These are phyloP conservation scores for Halcyon smyrnensis DNA, from an alignment of 2,797 vertebrate genomes.

Conservation along the genomic window DNA sequence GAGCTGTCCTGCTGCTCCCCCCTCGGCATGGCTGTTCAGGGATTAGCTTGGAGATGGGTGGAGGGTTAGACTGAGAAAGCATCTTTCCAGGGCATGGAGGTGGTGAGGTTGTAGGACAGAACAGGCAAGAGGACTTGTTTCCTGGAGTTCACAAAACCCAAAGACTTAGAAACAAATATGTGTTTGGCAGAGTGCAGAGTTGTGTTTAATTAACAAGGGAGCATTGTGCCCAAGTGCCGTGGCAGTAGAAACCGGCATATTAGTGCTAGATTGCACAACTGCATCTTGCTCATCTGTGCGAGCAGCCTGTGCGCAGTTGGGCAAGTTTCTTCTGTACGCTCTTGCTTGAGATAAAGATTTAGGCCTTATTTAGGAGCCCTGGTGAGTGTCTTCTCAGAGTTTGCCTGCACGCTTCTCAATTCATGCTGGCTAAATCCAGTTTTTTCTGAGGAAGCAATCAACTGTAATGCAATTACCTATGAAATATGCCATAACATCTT, in stretches of 20 bases:
- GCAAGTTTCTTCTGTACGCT: neutral
- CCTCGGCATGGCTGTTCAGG: neutral
- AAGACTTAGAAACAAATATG: neutral
- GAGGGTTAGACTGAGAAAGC: neutral
- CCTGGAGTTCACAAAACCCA: constrained; percentile 19
- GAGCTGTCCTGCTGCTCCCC: neutral
- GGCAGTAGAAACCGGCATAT: neutral
- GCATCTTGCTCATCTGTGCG: neutral
- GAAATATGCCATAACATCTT: neutral
- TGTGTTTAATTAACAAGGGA: constrained; percentile 10
- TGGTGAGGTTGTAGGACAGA: neutral
- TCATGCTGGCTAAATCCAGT: neutral
- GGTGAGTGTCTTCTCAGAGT: neutral
- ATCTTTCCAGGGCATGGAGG: neutral
- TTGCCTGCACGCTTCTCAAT: neutral
- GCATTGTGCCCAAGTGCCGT: neutral
- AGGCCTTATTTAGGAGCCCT: neutral
- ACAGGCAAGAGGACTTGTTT: neutral
- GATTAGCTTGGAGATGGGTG: neutral
- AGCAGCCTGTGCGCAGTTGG: neutral
- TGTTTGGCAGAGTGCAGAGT: neutral
- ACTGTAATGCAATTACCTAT: neutral
- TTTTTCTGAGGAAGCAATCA: neutral
- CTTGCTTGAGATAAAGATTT: neutral
- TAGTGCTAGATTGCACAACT: neutral